Conservation (phyloP, 2,797 vertebrate genomes). For the Pantherophis alleghaniensis region DNA sequence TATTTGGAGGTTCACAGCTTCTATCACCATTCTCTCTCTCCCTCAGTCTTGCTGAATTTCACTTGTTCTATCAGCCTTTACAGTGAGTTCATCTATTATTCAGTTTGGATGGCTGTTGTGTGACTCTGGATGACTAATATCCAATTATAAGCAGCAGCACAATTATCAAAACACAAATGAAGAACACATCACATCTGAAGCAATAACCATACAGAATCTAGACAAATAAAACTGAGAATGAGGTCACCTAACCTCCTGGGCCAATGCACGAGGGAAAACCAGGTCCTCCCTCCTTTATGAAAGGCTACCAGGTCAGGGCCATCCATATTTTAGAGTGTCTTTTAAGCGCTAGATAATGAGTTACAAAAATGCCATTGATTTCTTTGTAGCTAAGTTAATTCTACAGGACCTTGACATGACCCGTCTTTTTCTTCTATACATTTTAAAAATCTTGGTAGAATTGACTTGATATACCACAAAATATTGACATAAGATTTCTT, state of each 20-base stretch:
- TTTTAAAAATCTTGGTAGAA: not conserved
- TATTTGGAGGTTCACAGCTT: not conserved
- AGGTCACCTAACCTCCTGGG: not conserved
- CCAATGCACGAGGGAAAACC: not conserved
- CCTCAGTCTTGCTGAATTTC: not conserved
- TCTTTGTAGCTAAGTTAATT: slow-evolving; percentile 19
- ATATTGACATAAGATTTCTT: not conserved
- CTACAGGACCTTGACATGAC: not conserved
- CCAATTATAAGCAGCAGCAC: not conserved
- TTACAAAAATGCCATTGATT: slow-evolving; percentile 36
- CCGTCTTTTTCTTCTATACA: not conserved
- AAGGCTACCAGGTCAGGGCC: not conserved
- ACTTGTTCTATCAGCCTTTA: not conserved
- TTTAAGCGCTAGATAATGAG: slow-evolving; percentile 8
- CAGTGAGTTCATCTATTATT: not conserved
- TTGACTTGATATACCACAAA: not conserved
- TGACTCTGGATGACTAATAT: not conserved
- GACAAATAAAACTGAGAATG: not conserved
- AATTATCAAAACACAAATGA: not conserved
- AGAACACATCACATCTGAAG: not conserved
- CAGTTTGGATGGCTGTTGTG: not conserved
- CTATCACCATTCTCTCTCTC: not conserved
- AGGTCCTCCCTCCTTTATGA: not conserved
- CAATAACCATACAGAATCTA: not conserved
- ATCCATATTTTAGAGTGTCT: not conserved